These are phyloP conservation scores for Centropristis striata DNA, from an alignment of 2,113 vertebrate species.

Conservation along the genomic window DNA sequence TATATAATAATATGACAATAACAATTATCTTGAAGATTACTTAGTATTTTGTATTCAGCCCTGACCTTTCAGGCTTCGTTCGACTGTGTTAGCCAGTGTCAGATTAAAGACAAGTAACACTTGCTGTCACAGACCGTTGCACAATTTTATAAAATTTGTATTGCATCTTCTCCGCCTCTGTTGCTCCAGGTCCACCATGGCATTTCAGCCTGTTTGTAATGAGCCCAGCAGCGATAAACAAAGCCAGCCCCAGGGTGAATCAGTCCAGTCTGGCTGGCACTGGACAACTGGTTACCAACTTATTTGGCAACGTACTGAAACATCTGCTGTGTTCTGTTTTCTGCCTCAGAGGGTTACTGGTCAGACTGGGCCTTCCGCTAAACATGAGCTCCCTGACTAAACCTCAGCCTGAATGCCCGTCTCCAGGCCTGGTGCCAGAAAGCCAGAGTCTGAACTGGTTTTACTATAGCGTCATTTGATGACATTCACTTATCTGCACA, in stretches of 20 bases:
- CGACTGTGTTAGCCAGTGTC: not conserved
- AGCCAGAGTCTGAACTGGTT: not conserved
- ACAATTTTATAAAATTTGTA: not conserved
- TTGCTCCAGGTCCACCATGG: conserved; percentile 1
- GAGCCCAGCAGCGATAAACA: conserved; percentile 36
- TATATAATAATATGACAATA: too few relatives aligned
- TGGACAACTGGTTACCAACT: conserved; percentile 55
- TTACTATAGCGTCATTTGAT: conserved; percentile 9
- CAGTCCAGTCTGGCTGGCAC: conserved; percentile 43
- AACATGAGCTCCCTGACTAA: conserved; percentile 38
- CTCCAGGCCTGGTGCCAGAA: conserved; percentile 44
- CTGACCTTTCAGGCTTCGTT: not conserved
- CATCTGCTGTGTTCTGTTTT: conserved; percentile 69
- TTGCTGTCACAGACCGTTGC: not conserved
- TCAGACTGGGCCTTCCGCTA: conserved; percentile 43
- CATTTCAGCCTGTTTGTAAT: conserved; percentile 44
- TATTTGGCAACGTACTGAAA: conserved; percentile 57
- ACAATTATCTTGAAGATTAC: not conserved
- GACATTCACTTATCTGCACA: not conserved
- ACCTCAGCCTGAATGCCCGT: conserved; percentile 6
- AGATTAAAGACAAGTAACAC: not conserved
- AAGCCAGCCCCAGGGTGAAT: conserved; percentile 30
- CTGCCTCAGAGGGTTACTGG: conserved; percentile 46
- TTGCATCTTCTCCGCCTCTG: not conserved
- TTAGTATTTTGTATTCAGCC: not conserved